Base-by-base conservation (phyloP, 2,113 vertebrate species). In the Pygoscelis adeliae region DNA sequence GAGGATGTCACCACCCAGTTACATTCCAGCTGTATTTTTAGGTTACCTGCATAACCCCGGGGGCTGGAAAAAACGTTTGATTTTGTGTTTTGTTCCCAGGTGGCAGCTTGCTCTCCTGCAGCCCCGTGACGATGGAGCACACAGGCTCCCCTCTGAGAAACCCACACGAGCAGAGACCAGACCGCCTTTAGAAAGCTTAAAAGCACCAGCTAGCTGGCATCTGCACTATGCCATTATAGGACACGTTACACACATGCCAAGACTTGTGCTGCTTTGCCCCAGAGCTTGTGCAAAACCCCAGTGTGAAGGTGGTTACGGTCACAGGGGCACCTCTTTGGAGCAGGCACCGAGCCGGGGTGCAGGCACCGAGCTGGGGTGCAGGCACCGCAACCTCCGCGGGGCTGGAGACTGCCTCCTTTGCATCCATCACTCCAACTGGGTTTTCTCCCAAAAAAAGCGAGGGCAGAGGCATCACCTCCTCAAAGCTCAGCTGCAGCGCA, bases 241-340 rank as follows among this genome's bases (percentile, higher is more conserved):
- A 81, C 55, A 32, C 0, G 0, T n/a, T 32, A 26, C 0, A 0
- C 1, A 6, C 5, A 0, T 1, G 10, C 42, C 27, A 25, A 38
- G 11, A 78, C 32, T 2, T 2, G 10, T 1, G 36, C 30, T 32
- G 79, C 69, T 66, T 59, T 47, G 30, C 71, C 44, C 46, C 50
- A 85, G 5, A 71, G 18, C 46, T 66, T 10, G 69, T 29, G 59
- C 55, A 63, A 87, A 93, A 87, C 32, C 66, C 32, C 8, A 0
- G 14, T 27, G 53, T 5, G 26, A 36, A 81, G n/a, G 66, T 38
- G 47, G 56, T 49, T 49, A 47, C 2, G 0, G 66, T 11, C 47
- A 36, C 30, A n/a, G 55, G 15, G 32, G 3, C 72, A 49, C 5
- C 40, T 13, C 2, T 15, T 29, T 0, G 5, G 56, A 85, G 70